Base-by-base conservation (phyloP, 2,797 vertebrate genomes). In the Buceros bicornis region DNA sequence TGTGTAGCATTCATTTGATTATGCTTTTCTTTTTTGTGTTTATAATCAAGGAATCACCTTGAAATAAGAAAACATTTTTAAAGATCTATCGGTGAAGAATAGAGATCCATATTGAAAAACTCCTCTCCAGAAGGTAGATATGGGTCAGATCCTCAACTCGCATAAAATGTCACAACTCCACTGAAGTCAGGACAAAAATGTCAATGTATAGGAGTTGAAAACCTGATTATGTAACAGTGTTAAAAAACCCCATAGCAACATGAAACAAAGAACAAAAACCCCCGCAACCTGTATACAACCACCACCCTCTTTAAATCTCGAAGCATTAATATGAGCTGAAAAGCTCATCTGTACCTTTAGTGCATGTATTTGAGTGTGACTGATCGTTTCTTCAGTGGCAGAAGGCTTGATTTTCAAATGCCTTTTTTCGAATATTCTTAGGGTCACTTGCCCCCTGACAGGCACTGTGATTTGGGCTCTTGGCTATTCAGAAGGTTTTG, bases 21-120 rank as follows among this genome's bases (percentile, higher is more conserved):
- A 86, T 67, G 19, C 25, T 79, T 85, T 87, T 95, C 37, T 92
- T 79, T 79, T 60, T 5, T 90, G 70, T 86, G 48, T 81, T 91
- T 91, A 65, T 86, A 94, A 91, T 93, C 69, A 71, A 90, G 25
- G 37, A 91, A 90, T 95, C 78, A 90, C 88, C 88, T 95, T 95
- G 92, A 96, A 93, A 95, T 85, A 79, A 89, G 60, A 50, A 89
- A 93, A 91, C 7, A 69, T 64, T 84, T 91, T 89, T 53, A 80
- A 82, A 95, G 58, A 77, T 84, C 42, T 74, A 87, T 17, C n/a
- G 56, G 47, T 58, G 35, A 79, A 78, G 42, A 72, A 71, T 2
- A 74, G 25, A 42, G 8, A 5, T 71, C 80, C 11, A 1, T 83
- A 58, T 16, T 56, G 70, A 72, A 91, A 87, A 69, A 43, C 15